These are phyloP conservation scores for Percopsis omiscomaycus DNA, from an alignment of 2,797 vertebrate genomes.

Conservation along the genomic window DNA sequence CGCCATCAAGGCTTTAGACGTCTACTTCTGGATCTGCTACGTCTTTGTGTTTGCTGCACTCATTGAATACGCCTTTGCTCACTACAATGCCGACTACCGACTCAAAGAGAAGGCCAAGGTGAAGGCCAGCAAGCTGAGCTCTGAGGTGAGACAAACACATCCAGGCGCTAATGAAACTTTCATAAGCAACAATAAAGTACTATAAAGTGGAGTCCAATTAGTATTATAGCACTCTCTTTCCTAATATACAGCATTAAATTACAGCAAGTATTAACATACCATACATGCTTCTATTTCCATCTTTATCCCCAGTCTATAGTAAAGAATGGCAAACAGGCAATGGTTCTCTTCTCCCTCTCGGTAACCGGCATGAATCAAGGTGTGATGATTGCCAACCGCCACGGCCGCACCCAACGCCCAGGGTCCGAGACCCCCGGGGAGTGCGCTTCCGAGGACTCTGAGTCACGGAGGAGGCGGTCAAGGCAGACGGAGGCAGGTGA, in stretches of 20 bases:
- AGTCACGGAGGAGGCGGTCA: constrained; percentile 72
- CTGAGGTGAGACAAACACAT: constrained; percentile 79
- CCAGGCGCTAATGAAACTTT: constrained; percentile 4
- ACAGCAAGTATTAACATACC: neutral
- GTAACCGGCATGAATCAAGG: constrained; percentile 91
- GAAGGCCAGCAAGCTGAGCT: constrained; percentile 81
- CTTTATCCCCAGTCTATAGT: constrained; percentile 84
- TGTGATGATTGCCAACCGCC: constrained; percentile 84
- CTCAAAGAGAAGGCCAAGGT: constrained; percentile 93
- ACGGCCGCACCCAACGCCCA: constrained; percentile 71
- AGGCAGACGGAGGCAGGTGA: constrained; percentile 58
- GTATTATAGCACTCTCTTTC: no score
- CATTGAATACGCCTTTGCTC: constrained; percentile 97
- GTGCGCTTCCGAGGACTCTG: constrained; percentile 75
- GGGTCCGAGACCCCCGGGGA: constrained; percentile 78
- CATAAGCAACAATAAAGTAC: constrained; percentile 16
- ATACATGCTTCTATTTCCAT: constrained; percentile 10
- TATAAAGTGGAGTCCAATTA: no score
- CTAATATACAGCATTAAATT: no score
- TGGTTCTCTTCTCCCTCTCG: constrained; percentile 94
- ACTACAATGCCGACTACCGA: constrained; percentile 96
- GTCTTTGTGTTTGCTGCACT: constrained; percentile 96
- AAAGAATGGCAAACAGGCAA: constrained; percentile 89
- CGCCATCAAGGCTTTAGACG: constrained; percentile 94
- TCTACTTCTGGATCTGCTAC: constrained; percentile 99